Evolutionary conservation across 1,140 invertebrate genomes (phyloP), one percentile per base, ranked within the genome.

Genomic region (Philaenus spumarius): DNA sequence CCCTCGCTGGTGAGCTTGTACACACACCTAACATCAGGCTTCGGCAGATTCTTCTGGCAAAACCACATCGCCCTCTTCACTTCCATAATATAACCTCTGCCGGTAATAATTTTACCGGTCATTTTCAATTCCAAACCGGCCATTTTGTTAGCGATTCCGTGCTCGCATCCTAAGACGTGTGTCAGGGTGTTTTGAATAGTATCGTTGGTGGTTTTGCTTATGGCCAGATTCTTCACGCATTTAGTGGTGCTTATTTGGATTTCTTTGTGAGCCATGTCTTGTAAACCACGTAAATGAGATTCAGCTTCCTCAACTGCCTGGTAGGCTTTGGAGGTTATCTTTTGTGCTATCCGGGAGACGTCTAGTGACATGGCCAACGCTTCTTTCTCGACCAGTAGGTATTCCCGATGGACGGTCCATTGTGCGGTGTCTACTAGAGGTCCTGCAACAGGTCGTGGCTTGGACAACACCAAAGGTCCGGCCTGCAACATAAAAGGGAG

Each of bases 81-180:
- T 30, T 53, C 34, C 50, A 22, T 4, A 15, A 53, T 20, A 6
- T 53, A 35, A 39, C 14, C 35, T 22, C 50, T 53, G 50, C 30
- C 50, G 30, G 3, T 19, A 2, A 37, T 26, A 14, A 53, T 3
- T 19, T 9, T 7, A 3, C 20, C n/a, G n/a, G 50, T 53, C 50
- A 53, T 53, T 35, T 53, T 34, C 34, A 19, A 14, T 35, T 53
- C 50, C 17, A 53, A 53, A 15, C 7, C 14, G 30, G 50, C 50
- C 15, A 35, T 35, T 6, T 20, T 20, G 35, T 53, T 34, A 12
- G 30, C 20, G 1, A 53, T 2, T 2, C 5, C 2, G 50, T 53
- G 50, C 12, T 30, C 20, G 50, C 50, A 53, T 1, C 40, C 3
- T 5, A 15, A n/a, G 19, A 42, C 5, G 40, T 14, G 19, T 20